Evolutionary conservation across 2,797 vertebrate genomes (phyloP).

Genomic region (Taenioides sp.): DNA sequence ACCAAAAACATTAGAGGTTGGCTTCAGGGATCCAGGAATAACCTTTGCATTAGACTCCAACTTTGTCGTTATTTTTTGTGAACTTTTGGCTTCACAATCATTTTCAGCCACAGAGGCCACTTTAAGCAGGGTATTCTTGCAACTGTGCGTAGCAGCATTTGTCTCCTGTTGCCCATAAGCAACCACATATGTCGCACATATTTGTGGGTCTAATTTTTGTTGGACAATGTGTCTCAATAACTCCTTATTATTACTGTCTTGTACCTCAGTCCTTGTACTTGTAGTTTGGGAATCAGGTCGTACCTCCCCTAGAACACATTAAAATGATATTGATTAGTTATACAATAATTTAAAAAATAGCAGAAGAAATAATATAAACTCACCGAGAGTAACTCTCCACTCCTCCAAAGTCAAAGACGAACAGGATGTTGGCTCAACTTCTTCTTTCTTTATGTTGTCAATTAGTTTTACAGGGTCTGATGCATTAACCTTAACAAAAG

Average conservation of each 20-base stretch:
- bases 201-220: conserved; percentile 38
- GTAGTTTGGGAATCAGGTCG: conserved; percentile 20
- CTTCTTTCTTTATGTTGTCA: conserved; percentile 58
- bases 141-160: conserved; percentile 6
- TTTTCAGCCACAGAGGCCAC: conserved; percentile 32
- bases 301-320: conserved; percentile 35
- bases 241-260: conserved; percentile 37
- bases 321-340: neutral
- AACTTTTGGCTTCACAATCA: conserved; percentile 31
- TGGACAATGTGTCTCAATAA: conserved; percentile 35
- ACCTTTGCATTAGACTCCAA: conserved; percentile 21
- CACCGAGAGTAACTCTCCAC: conserved; percentile 45
- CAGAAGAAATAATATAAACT: neutral
- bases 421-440: conserved; percentile 23
- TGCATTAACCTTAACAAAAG: conserved; percentile 31
- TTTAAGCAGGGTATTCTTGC: conserved; percentile 39
- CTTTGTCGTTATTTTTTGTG: conserved; percentile 26
- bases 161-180: conserved; percentile 44
- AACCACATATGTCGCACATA: conserved; percentile 28
- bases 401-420: conserved; percentile 32
- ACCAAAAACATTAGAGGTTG: conserved; percentile 29
- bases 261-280: conserved; percentile 26
- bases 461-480: conserved; percentile 23
- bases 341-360: neutral
- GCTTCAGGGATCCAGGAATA: conserved; percentile 25